Conservation (phyloP, 1,140 invertebrate genomes). For the Anadara kagoshimensis region DNA sequence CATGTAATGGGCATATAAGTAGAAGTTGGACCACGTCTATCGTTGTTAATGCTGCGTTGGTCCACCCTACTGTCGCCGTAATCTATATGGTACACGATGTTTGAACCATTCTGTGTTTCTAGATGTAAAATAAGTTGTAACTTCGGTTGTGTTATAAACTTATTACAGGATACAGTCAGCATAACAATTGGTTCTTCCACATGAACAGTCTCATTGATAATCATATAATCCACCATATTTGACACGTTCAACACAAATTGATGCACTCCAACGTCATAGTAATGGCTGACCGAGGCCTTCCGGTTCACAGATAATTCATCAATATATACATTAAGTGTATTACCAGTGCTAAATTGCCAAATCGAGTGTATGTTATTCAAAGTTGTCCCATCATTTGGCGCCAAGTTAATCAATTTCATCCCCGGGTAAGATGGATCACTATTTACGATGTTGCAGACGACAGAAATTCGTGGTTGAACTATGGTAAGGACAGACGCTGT, state of each 20-base stretch:
- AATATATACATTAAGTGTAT: neutral
- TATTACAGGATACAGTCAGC: slow-evolving; percentile 23
- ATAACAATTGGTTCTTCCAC: slow-evolving; percentile 40
- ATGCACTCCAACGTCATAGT: slow-evolving; percentile 38
- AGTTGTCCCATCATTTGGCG: neutral
- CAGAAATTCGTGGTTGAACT: slow-evolving; percentile 17
- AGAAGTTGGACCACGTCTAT: slow-evolving; percentile 17
- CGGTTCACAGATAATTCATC: too few species aligned
- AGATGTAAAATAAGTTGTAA: slow-evolving; percentile 21
- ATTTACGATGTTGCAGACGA: too few species aligned
- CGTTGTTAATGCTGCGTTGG: slow-evolving; percentile 22
- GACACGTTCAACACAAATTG: slow-evolving; percentile 36
- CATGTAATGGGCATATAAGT: slow-evolving; percentile 19
- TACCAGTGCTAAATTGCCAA: slow-evolving; percentile 40
- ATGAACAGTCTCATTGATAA: slow-evolving; percentile 14
- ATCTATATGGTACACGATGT: slow-evolving; percentile 35
- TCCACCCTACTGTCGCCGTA: slow-evolving; percentile 24
- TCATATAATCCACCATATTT: slow-evolving; percentile 41
- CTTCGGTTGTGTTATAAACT: slow-evolving; percentile 5
- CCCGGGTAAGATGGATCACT: slow-evolving; percentile 18
- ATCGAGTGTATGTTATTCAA: slow-evolving; percentile 13
- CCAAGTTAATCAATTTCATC: neutral
- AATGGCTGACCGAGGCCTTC: slow-evolving; percentile 20
- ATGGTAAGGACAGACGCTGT: neutral
- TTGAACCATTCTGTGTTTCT: slow-evolving; percentile 37